Evolutionary conservation across 2,113 vertebrate genomes (phyloP).

Genomic region (Oncorhynchus kisutch): DNA sequence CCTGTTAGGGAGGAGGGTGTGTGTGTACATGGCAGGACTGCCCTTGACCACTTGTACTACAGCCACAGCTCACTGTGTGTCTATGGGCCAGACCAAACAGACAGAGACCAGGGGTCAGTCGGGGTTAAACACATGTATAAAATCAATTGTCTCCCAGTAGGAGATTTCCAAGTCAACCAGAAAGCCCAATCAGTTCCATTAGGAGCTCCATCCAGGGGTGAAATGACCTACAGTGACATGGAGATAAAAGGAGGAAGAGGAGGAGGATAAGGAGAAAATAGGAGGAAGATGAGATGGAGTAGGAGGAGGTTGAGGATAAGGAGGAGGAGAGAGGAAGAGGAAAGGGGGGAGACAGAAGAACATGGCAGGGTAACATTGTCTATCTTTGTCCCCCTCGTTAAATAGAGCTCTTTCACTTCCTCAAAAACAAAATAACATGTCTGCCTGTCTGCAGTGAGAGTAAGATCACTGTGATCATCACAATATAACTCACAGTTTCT

Average conservation of each 20-base stretch:
- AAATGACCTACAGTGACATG: conserved; percentile 63
- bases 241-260: background rate
- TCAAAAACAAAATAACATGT: background rate
- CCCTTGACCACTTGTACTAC: background rate
- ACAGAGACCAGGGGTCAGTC: conserved; percentile 26
- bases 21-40: background rate
- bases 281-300: conserved; percentile 5
- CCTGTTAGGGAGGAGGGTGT: background rate
- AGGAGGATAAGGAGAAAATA: background rate
- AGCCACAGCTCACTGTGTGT: conserved; percentile 20
- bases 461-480: no score
- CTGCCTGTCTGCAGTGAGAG: no score
- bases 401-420: background rate
- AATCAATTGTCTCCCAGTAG: conserved; percentile 39
- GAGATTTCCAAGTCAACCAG: conserved; percentile 51
- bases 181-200: conserved; percentile 63
- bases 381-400: background rate
- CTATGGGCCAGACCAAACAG: conserved; percentile 1
- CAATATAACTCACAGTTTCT: no score
- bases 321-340: no score
- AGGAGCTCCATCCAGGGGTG: conserved; percentile 53
- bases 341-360: background rate
- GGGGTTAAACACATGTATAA: conserved; percentile 42
- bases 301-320: background rate
- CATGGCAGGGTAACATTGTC: background rate